Conservation (phyloP, 1,140 invertebrate genomes). For the Nephila pilipes region DNA sequence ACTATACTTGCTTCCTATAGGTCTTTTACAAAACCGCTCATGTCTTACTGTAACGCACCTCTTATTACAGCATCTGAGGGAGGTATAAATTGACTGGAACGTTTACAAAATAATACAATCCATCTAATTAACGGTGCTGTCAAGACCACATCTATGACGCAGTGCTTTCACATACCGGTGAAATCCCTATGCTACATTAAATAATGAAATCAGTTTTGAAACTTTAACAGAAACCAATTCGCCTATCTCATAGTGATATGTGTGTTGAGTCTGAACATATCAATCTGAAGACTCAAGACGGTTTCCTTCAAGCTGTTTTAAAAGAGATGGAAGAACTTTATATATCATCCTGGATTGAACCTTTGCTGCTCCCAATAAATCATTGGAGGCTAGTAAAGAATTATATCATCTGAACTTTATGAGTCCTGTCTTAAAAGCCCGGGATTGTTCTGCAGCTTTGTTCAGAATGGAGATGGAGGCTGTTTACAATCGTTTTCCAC, state of each 20-base stretch:
- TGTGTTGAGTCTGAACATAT: background rate
- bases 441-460: no score
- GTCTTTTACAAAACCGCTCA: slow-evolving; percentile 38
- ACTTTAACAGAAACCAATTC: background rate
- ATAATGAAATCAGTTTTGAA: slow-evolving; percentile 14
- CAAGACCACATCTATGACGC: slow-evolving; percentile 23
- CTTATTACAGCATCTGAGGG: slow-evolving; percentile 13
- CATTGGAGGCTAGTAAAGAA: no score
- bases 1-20: slow-evolving; percentile 34
- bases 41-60: slow-evolving; percentile 11
- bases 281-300: background rate
- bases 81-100: background rate
- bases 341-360: no score
- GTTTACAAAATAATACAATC: background rate
- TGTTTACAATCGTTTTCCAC: no score
- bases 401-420: no score
- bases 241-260: background rate
- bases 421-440: no score
- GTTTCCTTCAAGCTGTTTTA: background rate
- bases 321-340: no score
- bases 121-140: background rate
- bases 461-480: no score
- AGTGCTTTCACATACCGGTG: background rate
- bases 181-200: background rate
- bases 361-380: no score